Conservation (phyloP, 1,140 invertebrate species). For the Chionoecetes opilio region DNA sequence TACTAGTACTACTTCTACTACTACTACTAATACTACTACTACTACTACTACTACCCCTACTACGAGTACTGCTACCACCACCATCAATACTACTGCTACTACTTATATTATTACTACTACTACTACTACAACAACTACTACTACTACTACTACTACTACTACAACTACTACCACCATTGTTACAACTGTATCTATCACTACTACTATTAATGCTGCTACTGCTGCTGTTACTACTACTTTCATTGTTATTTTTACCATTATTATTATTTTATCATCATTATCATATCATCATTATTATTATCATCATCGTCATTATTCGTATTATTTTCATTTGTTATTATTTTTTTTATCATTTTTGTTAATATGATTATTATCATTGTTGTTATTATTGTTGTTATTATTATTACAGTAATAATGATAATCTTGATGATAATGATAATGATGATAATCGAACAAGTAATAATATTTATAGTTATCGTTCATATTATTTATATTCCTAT, state of each 20-base stretch:
- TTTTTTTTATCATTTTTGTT: conserved; percentile 47
- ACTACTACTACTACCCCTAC: not conserved
- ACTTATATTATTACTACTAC: not conserved
- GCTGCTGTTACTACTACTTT: not conserved
- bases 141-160: conserved; percentile 46
- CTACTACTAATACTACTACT: not conserved
- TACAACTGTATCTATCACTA: not conserved
- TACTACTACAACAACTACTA: conserved; percentile 20
- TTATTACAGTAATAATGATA: not conserved
- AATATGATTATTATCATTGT: not conserved
- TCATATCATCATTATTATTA: not conserved
- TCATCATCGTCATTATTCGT: not conserved
- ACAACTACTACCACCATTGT: conserved; percentile 33
- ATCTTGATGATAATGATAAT: too few species aligned
- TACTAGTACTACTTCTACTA: not conserved
- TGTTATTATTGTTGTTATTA: conserved; percentile 44
- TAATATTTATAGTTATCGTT: too few species aligned
- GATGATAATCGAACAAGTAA: too few species aligned
- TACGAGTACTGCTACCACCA: not conserved
- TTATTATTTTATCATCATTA: conserved; percentile 16
- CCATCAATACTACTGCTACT: not conserved
- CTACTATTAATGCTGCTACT: too few species aligned
- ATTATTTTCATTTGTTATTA: conserved; percentile 43
- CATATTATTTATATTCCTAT: too few species aligned
- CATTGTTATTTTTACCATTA: not conserved